Base-by-base conservation (phyloP, 2,888 invertebrate species). In the Sesia apiformis region DNA sequence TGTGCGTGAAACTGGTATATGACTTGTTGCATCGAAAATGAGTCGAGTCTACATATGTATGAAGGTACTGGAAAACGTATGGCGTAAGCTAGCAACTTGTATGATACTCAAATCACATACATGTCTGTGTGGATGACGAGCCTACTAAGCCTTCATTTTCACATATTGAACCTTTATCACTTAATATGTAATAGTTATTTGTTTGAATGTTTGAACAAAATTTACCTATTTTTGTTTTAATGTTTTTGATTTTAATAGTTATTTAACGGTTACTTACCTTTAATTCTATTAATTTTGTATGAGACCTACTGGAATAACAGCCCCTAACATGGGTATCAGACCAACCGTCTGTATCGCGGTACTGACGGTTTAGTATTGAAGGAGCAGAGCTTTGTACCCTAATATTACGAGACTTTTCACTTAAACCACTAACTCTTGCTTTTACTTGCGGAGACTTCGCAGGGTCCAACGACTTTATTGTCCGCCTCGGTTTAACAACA, bases 401-500 rank as follows among this genome's bases (percentile, higher is more conserved):
- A 49, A 75, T 58, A 53, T 63, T 67, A 42, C 60, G 55, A 49
- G 63, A 46, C 56, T 64, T 72, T 50, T 61, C 67, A 5, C 53
- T 52, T 57, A 38, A 43, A 39, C 65, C 62, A 46, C 60, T 64
- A 53, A 53, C 56, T 49, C 65, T 69, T 7, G 63, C 57, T 3
- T 58, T 60, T 5, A 39, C 38, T n/a, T 69, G 69, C 2, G 79
- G 77, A 3, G 78, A 77, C 42, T 69, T 65, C 5, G 69, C 65
- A 53, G 84, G 78, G 56, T 84, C 79, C 53, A 86, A 60, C 8
- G 86, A 86, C 58, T 76, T 76, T 41, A 89, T 56, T 38, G 88
- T 89, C 58, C 68, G 76, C 58, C 78, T 78, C 39, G 87, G 88
- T 61, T 81, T 88, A 38, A 79, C 75, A 3, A 81, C 74, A 61